A percentile compares a stretch with the other conserved stretches of the same genome.
These are phyloP conservation scores for Saguinus imperator DNA, from an alignment of 2,113 vertebrate genomes.

Conservation along the genomic window DNA sequence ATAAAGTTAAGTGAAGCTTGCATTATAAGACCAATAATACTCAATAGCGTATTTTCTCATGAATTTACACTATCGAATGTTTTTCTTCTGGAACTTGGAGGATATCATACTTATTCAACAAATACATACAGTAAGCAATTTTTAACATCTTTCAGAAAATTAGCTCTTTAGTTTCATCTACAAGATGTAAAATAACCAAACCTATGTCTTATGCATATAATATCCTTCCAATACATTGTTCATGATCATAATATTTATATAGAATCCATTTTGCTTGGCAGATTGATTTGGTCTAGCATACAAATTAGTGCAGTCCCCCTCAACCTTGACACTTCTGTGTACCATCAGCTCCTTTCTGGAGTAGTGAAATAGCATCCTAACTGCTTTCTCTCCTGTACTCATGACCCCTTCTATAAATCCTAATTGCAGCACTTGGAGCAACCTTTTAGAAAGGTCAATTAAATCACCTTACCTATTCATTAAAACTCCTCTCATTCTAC, in stretches of 20 bases:
- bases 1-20: conserved; percentile 33
- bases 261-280: neutral
- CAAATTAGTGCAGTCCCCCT: neutral
- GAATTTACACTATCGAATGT: conserved; percentile 15
- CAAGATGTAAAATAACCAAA: neutral
- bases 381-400: neutral
- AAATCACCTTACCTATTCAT: conserved; percentile 65
- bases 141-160: conserved; percentile 10
- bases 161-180: conserved; percentile 6
- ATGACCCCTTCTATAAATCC: neutral
- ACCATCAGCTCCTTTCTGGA: neutral
- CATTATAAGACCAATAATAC: neutral
- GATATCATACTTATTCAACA: neutral
- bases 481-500: conserved; percentile 57
- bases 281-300: conserved; percentile 17
- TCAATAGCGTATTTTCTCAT: neutral
- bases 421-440: conserved; percentile 35
- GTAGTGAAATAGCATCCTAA: neutral
- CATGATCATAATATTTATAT: neutral
- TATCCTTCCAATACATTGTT: conserved; percentile 23
- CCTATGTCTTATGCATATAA: neutral
- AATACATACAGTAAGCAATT: neutral
- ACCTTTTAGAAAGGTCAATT: conserved; percentile 70
- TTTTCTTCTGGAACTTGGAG: conserved; percentile 47
- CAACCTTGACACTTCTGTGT: neutral